A percentile compares a stretch with the other conserved stretches of the same genome.
Conservation (phyloP, 1,140 invertebrate genomes). For the Ooceraea biroi region DNA sequence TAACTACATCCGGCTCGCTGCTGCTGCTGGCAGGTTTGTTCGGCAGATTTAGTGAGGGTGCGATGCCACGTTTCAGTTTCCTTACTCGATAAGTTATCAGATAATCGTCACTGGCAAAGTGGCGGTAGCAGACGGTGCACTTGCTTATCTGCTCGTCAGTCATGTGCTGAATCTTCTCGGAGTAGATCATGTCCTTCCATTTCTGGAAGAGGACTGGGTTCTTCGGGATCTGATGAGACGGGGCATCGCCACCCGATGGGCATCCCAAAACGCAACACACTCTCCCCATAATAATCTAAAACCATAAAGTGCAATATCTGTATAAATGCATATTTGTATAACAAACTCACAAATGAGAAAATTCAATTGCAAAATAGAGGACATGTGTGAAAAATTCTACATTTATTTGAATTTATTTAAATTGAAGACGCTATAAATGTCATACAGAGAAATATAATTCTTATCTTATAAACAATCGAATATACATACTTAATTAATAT, state of each 20-base stretch:
- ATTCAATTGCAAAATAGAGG: too few species aligned
- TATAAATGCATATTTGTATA: not conserved
- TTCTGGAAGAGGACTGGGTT: constrained; percentile 46
- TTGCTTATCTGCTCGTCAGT: constrained; percentile 53
- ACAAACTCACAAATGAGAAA: not conserved
- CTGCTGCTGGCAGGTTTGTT: not conserved
- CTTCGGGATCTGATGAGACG: constrained; percentile 44
- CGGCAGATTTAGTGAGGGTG: constrained; percentile 39
- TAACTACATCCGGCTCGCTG: not conserved
- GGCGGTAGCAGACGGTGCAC: constrained; percentile 36
- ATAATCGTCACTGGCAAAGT: constrained; percentile 36
- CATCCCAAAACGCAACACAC: constrained; percentile 34
- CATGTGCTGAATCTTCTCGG: constrained; percentile 33
- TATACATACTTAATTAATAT: too few species aligned
- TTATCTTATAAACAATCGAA: too few species aligned
- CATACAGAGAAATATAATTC: too few species aligned
- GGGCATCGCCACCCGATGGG: constrained; percentile 19
- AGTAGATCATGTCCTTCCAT: constrained; percentile 37
- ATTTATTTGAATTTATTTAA: too few species aligned
- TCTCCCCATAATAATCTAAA: constrained; percentile 42
- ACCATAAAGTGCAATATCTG: not conserved
- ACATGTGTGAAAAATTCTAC: too few species aligned
- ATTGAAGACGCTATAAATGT: too few species aligned
- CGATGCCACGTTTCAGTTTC: constrained; percentile 33
- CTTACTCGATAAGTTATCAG: constrained; percentile 31